Conservation (phyloP, 2,113 vertebrate species). For the Notothenia rossii region DNA sequence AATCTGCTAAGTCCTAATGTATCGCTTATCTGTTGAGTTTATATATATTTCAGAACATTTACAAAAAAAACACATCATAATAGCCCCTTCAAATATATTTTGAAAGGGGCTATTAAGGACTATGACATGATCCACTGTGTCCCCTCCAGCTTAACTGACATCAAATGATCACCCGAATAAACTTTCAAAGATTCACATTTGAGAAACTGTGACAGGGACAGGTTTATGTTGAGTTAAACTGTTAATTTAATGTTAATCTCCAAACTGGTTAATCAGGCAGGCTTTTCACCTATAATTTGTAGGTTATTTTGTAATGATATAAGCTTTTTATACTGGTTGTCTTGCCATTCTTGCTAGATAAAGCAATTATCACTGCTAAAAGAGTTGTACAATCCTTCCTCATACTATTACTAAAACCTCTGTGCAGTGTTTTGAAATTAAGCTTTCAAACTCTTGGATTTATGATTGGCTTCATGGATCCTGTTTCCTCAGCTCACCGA, state of each 20-base stretch:
- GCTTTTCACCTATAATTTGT: neutral
- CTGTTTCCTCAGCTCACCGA: neutral
- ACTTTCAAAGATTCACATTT: too few species aligned
- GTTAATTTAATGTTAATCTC: neutral
- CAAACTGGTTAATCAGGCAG: neutral
- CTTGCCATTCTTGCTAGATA: neutral
- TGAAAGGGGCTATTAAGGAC: too few species aligned
- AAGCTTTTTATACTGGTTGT: neutral
- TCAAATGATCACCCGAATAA: too few species aligned
- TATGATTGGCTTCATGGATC: neutral
- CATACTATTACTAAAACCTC: neutral
- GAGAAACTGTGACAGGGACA: neutral
- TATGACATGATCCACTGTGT: too few species aligned
- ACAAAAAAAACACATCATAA: neutral
- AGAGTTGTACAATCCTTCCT: neutral
- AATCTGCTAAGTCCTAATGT: neutral
- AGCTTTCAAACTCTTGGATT: too few species aligned
- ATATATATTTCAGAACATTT: neutral
- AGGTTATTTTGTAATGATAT: neutral
- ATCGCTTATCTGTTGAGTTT: neutral
- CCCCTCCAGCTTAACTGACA: too few species aligned
- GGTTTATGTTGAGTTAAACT: neutral
- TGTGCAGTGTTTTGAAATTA: neutral
- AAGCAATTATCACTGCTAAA: neutral
- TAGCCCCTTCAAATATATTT: too few species aligned